Conservation (phyloP, 2,797 vertebrate genomes). For the Smutsia gigantea region DNA sequence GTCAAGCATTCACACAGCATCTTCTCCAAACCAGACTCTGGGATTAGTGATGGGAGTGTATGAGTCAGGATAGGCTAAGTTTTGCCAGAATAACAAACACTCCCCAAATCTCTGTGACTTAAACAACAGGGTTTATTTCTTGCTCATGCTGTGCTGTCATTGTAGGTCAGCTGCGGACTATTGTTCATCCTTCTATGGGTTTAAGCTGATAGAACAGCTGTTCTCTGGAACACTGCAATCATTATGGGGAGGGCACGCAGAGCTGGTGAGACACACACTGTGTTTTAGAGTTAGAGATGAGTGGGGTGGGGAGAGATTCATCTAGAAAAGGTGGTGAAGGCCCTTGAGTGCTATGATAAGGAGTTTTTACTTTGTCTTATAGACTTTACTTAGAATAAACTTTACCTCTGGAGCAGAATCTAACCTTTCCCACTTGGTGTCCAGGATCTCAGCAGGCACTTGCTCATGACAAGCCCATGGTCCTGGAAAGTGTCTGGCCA, state of each 20-base stretch:
- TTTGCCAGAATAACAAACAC: not conserved
- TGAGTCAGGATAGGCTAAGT: not conserved
- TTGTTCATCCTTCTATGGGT: not conserved
- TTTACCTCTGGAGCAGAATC: not conserved
- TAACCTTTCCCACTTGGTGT: not conserved
- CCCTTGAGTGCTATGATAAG: accelerated
- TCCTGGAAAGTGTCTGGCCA: not conserved
- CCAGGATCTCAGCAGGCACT: not conserved
- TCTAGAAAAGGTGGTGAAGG: not conserved
- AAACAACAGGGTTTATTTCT: not conserved
- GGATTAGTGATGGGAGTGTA: not conserved
- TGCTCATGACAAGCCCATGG: accelerated
- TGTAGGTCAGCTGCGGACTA: accelerated
- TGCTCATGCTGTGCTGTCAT: not conserved
- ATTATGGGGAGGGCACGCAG: not conserved
- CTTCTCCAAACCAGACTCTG: not conserved
- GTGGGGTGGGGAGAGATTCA: not conserved
- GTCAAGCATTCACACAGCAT: not conserved
- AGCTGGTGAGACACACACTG: not conserved
- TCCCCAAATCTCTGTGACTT: not conserved
- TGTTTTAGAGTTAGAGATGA: not conserved
- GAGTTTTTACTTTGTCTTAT: not conserved
- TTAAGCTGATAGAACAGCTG: not conserved
- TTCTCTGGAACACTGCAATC: not conserved
- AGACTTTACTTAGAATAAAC: not conserved